Evolutionary conservation across 2,113 vertebrate species (phyloP), one percentile per base, ranked within the genome.

Genomic region (Notothenia coriiceps): DNA sequence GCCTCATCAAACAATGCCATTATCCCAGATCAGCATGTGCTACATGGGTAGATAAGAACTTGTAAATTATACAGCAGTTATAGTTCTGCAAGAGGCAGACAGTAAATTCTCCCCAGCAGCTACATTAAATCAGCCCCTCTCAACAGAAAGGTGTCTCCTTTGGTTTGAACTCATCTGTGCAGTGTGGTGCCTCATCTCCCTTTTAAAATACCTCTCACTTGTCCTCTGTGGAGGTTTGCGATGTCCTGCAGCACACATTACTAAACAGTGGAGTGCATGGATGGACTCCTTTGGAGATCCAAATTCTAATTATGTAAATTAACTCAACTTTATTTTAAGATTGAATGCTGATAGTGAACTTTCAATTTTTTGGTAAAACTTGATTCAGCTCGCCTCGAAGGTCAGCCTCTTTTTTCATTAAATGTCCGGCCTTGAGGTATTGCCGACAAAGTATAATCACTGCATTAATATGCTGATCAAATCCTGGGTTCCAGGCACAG

Each of bases 261-360:
- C 86, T 54, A 76, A 93, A 88, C 85, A 86, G 80, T 13, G 63
- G 50, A 71, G 50, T 52, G 57, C 78, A 61, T n/a, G 56, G 69
- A 76, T 20, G 14, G 82, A 71, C 62, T 80, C 64, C 80, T 79
- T 85, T 70, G 69, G 77, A 82, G 80, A 90, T 90, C 77, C 82
- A 77, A 79, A 86, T 86, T 86, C 73, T 80, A 91, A 92, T 92
- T 89, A 91, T 91, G 90, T 14, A 92, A 91, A 93, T 91, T 81
- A 88, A 59, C 6, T 4, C 20, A 68, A 89, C 64, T 84, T 88
- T 87, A 85, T 87, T 90, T 89, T 64, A 85, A 89, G 81, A 90
- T 86, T 86, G 79, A 88, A 89, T 79, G 74, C 86, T 80, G 90
- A 91, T 90, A 80, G 81, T 73, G 76, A 86, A 86, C 80, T 86